Evolutionary conservation across 2,888 invertebrate species (phyloP), one percentile per base, ranked within the genome.

Genomic region (Argynnis bischoffii): DNA sequence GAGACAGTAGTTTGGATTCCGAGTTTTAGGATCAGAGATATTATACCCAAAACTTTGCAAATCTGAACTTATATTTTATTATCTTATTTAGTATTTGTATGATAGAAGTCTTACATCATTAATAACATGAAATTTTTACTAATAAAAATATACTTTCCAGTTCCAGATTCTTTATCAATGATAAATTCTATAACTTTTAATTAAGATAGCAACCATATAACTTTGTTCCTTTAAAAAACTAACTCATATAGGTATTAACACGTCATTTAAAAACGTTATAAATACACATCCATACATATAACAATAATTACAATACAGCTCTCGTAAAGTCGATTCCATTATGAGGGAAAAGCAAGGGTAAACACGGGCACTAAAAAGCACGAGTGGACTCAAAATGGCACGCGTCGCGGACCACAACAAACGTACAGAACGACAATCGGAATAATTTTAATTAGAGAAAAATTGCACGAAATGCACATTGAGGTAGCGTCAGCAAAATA

Each of bases 381-480:
- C 85, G 81, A 90, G 90, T 80, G 85, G 80, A 75, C 89, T 90
- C 81, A 75, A 87, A 83, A 86, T 79, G 87, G 85, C 91, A 91
- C 91, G 91, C 90, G 91, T 88, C 91, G 80, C 79, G 78, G 83
- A 80, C 87, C 89, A 86, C 89, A 89, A 90, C 91, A 92, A 91
- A 91, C 90, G 89, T 82, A 84, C 81, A 85, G 75, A 80, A 89
- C 89, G 88, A 92, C 92, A 92, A 92, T 92, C 87, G 87, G 83
- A 81, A 91, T 92, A 88, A 90, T 90, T 92, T 92, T 92, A 92
- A 92, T 92, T 92, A 92, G 92, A 92, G 90, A 92, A 92, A 92
- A 92, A 92, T 86, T 88, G 85, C 84, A 82, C 78, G 78, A 90
- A 90, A 86, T 88, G 88, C 81, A 80, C 88, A 89, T 82, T 82